Conservation (phyloP, 2,113 vertebrate genomes). For the Hymenochirus boettgeri region DNA sequence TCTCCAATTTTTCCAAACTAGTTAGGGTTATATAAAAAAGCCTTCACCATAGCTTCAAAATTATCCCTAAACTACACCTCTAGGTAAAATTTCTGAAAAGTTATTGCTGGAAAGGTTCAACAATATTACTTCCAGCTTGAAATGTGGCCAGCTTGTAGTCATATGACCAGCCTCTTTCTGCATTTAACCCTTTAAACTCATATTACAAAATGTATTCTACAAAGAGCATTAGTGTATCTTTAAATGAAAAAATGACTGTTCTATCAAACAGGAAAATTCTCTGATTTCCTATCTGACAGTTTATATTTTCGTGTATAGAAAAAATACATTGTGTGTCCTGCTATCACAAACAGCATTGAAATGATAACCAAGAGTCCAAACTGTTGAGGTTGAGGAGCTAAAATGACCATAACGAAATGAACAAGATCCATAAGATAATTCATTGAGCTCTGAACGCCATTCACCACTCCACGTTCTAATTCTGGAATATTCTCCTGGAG, state of each 20-base stretch:
- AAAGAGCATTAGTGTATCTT: slow-evolving; percentile 8
- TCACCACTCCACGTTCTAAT: slow-evolving; percentile 66
- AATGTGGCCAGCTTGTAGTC: too few relatives aligned
- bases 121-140: too few relatives aligned
- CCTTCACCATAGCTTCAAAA: too few relatives aligned
- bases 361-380: slow-evolving; percentile 51
- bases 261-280: slow-evolving; percentile 24
- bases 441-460: slow-evolving; percentile 71
- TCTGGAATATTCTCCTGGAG: slow-evolving; percentile 70
- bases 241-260: slow-evolving; percentile 12
- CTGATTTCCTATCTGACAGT: slow-evolving; percentile 52
- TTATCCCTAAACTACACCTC: too few relatives aligned
- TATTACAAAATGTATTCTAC: slow-evolving; percentile 33
- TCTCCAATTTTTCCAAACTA: too few relatives aligned
- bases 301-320: slow-evolving; percentile 64
- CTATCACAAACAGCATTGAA: slow-evolving; percentile 70
- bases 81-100: too few relatives aligned
- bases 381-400: slow-evolving; percentile 61
- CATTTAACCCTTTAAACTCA: too few relatives aligned
- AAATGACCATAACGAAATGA: slow-evolving; percentile 66
- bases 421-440: slow-evolving; percentile 72
- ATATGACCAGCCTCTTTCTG: too few relatives aligned
- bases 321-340: slow-evolving; percentile 68
- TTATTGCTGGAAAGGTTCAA: too few relatives aligned
- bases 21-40: too few relatives aligned